Evolutionary conservation across 2,888 invertebrate species (phyloP), one percentile per base, ranked within the genome.

Genomic region (Therioaphis trifolii): DNA sequence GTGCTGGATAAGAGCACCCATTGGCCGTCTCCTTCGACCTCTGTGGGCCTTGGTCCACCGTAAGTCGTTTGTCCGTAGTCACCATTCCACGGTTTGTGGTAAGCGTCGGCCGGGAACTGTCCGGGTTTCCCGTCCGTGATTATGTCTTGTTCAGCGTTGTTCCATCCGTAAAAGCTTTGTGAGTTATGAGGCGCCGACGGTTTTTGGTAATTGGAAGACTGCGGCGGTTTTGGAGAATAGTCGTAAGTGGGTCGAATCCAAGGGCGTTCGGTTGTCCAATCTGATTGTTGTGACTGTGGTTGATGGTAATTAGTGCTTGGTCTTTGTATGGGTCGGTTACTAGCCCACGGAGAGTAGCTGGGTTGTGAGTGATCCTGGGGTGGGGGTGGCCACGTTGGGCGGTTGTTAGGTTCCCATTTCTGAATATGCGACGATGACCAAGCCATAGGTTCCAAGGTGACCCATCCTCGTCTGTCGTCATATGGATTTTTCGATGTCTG

Each of bases 381-480:
- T 24, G 90, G 90, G 84, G 89, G 89, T 68, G 90, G 90, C 77
- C 85, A 86, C 0, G 52, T 90, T 89, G 79, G 89, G 90, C 86
- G 91, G 90, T 87, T 91, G 89, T 92, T 92, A 0, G 93, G 92
- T 87, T 94, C 93, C 94, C 94, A 94, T 88, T 94, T 94, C 2
- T 94, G 93, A 85, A 94, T 93, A 89, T 94, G 94, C 86, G 94
- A 94, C 15, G 93, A 91, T 0, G 94, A 94, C 94, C 94, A 94
- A 0, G 94, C 94, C 5, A 94, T 5, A 92, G 87, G 94, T 86
- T 94, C 94, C 82, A 94, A 88, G 1, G 93, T 92, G 0, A 94
- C 93, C 94, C 94, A 94, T 0, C 94, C 94, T 84, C 92, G 92
- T 87, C 92, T 92, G 86, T 94, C 93, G 84, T 94, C 93, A 85